Base-by-base conservation (phyloP, 2,888 invertebrate genomes). In the Xylota segnis region DNA sequence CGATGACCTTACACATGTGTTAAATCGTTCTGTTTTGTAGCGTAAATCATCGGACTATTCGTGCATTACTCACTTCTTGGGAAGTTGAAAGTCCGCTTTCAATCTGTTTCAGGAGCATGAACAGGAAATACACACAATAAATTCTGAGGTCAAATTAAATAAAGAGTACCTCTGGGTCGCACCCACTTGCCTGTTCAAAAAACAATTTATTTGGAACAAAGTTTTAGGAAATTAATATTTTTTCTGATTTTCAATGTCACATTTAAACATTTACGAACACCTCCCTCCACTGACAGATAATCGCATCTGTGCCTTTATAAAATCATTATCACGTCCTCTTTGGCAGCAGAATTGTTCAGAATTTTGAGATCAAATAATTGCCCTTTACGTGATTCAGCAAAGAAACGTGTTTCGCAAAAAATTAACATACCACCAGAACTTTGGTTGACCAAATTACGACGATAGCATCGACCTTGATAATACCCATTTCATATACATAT, bases 361-460 rank as follows among this genome's bases (percentile, higher is more conserved):
- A 43, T 43, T 43, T 43, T 6, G 14, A 43, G 1, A 14, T 12
- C 12, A 2, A 14, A 12, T 43, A 43, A 14, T 14, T n/a, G 0
- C 14, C 43, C 14, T 14, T 43, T 43, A 43, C 14, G 14, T 5
- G 43, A 14, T 3, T 14, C 4, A 43, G 14, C 6, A 10, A 27
- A 18, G n/a, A 40, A 68, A 68, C 66, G 9, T 14, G 66, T 68
- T 68, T 68, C 40, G 32, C 37, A 14, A 37, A 52, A 47, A 52
- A 27, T 68, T 61, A 65, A 32, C 16, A 65, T 47, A 27, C 12
- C 5, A 5, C 32, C 47, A 47, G 63, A 50, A 65, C 32, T 16
- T 47, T 23, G 50, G 52, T 66, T 66, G 23, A 52, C 50, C 27
- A 27, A 52, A 9, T 63, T 63, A 29, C 52, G 66, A 66, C 6